Percentiles rank a stretch among this genome's conserved stretches.
phyloP scores from a whole-genome alignment of 2,113 vertebrate species.

The Phainopepla nitens region DNA sequence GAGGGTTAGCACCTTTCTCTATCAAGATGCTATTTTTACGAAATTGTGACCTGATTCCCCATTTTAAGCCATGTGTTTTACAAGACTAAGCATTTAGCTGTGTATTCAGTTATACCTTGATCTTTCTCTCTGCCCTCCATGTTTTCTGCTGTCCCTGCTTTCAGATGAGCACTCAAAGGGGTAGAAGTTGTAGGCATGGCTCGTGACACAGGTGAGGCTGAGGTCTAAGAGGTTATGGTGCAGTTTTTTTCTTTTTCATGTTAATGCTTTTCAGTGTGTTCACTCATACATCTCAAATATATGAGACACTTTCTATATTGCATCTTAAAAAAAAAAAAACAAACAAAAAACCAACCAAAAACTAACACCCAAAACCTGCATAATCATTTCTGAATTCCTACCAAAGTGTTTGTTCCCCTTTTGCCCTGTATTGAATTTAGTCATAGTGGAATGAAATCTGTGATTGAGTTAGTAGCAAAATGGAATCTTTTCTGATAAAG shows the following conservation, averaged over 20 bases:
- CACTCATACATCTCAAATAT: neutral
- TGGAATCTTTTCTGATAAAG: neutral
- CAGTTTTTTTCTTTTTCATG: neutral
- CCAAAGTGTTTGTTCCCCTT: neutral
- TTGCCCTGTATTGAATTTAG: neutral
- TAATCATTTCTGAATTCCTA: neutral
- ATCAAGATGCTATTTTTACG: neutral
- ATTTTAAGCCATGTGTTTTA: neutral
- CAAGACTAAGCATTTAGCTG: neutral
- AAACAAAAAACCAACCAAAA: neutral
- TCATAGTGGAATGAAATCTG: neutral
- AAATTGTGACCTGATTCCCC: neutral
- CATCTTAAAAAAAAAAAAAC: neutral
- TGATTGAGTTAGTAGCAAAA: neutral
- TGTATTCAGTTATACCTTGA: neutral
- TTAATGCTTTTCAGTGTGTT: neutral
- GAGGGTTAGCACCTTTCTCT: neutral
- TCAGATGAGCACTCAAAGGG: neutral
- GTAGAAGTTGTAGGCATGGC: neutral
- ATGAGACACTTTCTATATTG: neutral
- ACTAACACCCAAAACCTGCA: neutral
- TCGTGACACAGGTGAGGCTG: neutral
- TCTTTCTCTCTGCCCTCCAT: neutral
- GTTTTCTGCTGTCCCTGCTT: rapidly evolving
- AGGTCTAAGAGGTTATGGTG: neutral